Percentiles rank a stretch among this genome's conserved stretches.
Evolutionary conservation across 2,797 vertebrate genomes (phyloP).

Genomic region (Labroides dimidiatus): DNA sequence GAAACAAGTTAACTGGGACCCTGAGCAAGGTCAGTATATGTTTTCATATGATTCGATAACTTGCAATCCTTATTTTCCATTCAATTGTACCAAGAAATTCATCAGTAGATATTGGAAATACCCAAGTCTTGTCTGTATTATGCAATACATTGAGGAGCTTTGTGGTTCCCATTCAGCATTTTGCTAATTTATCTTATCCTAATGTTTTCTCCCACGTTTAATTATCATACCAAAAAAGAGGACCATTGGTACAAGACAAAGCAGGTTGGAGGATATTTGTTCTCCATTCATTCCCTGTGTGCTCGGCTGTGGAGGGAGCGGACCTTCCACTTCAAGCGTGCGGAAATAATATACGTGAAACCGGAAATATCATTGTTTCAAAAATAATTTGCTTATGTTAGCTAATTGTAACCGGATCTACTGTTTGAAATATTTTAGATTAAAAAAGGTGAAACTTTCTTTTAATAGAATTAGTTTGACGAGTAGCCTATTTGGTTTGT

Average conservation of each 20-base stretch:
- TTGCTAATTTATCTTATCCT: not conserved
- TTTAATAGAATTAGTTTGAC: not conserved
- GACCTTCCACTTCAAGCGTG: not conserved
- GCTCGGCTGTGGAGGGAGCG: conserved; percentile 45
- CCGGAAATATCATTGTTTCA: conserved; percentile 4
- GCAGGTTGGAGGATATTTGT: conserved; percentile 32
- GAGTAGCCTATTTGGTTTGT: no score
- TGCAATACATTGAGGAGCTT: not conserved
- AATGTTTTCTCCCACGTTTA: not conserved
- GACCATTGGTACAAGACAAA: conserved; percentile 20
- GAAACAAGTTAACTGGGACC: conserved; percentile 99
- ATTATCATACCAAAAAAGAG: conserved; percentile 9
- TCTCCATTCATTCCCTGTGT: conserved; percentile 42
- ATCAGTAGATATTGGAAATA: conserved; percentile 5
- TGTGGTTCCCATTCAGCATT: not conserved
- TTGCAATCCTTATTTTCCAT: conserved; percentile 10
- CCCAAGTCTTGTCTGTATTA: conserved; percentile 7
- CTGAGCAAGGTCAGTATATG: conserved; percentile 91
- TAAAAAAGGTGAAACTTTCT: no score
- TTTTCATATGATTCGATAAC: conserved; percentile 14
- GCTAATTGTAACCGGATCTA: no score
- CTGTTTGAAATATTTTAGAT: no score
- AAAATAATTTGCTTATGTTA: rapidly evolving
- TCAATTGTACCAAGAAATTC: conserved; percentile 13
- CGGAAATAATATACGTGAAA: not conserved